These are phyloP conservation scores for Drosophila baimaii DNA, from an alignment of 1,140 invertebrate genomes.

Conservation along the genomic window DNA sequence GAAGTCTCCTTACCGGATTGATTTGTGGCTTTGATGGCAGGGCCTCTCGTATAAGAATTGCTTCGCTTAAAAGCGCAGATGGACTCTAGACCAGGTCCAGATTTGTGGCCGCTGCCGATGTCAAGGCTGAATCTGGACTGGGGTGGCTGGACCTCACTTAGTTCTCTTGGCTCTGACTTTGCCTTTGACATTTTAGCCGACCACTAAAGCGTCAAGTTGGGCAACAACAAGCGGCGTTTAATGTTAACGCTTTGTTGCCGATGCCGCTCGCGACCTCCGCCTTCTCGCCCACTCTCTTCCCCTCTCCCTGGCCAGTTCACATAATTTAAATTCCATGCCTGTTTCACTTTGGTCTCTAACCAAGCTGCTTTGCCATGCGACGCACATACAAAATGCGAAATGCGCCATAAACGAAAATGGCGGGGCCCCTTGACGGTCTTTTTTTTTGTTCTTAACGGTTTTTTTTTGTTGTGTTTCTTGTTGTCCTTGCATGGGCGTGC, in stretches of 20 bases:
- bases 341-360: conserved; percentile 55
- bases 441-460: conserved; percentile 3
- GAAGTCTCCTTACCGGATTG: neutral
- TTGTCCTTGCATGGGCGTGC: conserved; percentile 4
- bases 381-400: conserved; percentile 42
- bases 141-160: neutral
- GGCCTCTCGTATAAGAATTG: neutral
- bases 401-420: conserved; percentile 64
- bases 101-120: conserved; percentile 23
- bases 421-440: conserved; percentile 28
- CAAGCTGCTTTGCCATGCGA: conserved; percentile 57
- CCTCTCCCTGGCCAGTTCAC: conserved; percentile 2
- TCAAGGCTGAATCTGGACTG: neutral
- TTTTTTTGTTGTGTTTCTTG: neutral
- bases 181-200: conserved; percentile 52
- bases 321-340: conserved; percentile 65
- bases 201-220: conserved; percentile 36
- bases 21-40: neutral
- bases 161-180: neutral
- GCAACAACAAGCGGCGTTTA: conserved; percentile 46
- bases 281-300: neutral
- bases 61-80: neutral
- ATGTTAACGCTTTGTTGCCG: conserved; percentile 58
- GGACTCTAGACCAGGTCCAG: conserved; percentile 1
- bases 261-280: conserved; percentile 2